Conservation (phyloP, 2,888 invertebrate species). For the Drosophila subsilvestris region DNA sequence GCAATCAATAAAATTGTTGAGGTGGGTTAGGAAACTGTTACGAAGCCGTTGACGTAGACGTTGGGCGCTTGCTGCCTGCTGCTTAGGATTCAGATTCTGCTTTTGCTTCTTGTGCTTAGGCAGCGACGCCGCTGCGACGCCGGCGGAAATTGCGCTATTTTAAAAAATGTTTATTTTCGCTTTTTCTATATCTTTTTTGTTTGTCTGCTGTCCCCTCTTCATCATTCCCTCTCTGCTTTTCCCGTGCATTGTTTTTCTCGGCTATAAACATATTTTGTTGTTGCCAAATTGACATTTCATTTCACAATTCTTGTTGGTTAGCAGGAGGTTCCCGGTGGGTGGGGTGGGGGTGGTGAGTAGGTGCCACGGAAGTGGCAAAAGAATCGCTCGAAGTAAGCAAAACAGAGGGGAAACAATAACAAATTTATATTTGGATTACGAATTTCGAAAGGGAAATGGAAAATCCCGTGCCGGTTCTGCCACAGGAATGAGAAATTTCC, state of each 20-base stretch:
- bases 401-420: conserved; percentile 7
- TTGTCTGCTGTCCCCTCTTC: conserved; percentile 21
- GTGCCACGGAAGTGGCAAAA: not conserved
- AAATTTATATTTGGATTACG: conserved; percentile 5
- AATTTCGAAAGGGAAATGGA: not conserved
- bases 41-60: conserved; percentile 65
- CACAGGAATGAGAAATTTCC: not conserved
- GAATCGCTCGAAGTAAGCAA: not conserved
- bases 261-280: conserved; percentile 56
- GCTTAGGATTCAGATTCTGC: conserved; percentile 29
- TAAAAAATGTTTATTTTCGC: conserved; percentile 78
- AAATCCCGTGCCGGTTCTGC: not conserved
- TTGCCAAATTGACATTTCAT: conserved; percentile 79
- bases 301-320: conserved; percentile 63
- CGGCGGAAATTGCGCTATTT: conserved; percentile 81
- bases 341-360: conserved; percentile 20
- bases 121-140: conserved; percentile 38
- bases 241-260: conserved; percentile 33
- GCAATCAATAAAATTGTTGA: conserved; percentile 84
- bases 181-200: conserved; percentile 58
- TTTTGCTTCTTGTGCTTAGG: conserved; percentile 33
- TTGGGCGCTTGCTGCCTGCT: conserved; percentile 9
- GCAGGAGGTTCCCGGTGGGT: conserved; percentile 54
- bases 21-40: conserved; percentile 84
- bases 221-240: conserved; percentile 15